Base-by-base conservation (phyloP, 2,888 invertebrate species). In the Creontiades dilutus region DNA sequence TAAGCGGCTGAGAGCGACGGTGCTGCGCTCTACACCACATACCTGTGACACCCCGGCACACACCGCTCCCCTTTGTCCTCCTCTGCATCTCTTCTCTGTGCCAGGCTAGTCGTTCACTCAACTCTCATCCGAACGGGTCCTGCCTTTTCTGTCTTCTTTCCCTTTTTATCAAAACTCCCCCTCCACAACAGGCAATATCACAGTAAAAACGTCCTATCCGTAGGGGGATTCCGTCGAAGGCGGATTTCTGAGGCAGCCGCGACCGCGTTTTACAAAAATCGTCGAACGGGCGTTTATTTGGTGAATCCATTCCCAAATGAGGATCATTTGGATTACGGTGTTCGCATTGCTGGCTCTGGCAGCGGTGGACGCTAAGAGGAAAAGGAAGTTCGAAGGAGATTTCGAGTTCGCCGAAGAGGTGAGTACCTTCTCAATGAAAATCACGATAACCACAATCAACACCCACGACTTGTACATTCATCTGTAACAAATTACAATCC, bases 381-480 rank as follows among this genome's bases (percentile, higher is more conserved):
- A 96, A 94, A 94, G 95, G 93, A 96, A 96, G 94, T 96, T 96
- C 93, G 96, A 96, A 93, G 96, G 96, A 91, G 96, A 96, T 93
- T 96, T 96, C 93, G 96, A 96, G 93, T 96, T 96, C 93, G 96
- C 96, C 93, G 96, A 96, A 94, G 96, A 96, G 96, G 96, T 96
- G 94, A 94, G 94, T 52, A 3, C 57, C 9, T 28, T 12, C 80
- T 68, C n/a, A 13, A 48, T 52, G 52, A 13, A 2, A 37, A 37
- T 52, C 52, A 48, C 52, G 11, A 52, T 16, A 11, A 13, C 52
- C 14, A 48, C 48, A 48, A 48, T n/a, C n/a, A n/a, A n/a, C n/a
- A n/a, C n/a, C n/a, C n/a, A n/a, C n/a, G 2, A 37, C 2, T 4
- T 2, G 2, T 37, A 37, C 7, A 37, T 7, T 2, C 7, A 4